These are phyloP conservation scores for Oryzaephilus surinamensis DNA, from an alignment of 1,140 invertebrate genomes.

Conservation along the genomic window DNA sequence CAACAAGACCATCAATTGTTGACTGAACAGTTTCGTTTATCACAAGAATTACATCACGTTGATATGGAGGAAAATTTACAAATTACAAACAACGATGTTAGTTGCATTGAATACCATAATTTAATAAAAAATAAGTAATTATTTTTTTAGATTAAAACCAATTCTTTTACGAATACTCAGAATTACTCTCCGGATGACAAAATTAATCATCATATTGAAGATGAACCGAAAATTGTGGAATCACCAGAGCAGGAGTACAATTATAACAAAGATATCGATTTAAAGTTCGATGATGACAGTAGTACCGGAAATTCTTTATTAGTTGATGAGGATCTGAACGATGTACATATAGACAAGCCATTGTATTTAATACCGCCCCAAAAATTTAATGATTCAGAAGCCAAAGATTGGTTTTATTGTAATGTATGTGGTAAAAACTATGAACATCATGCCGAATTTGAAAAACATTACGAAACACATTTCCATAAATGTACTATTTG, in stretches of 20 bases:
- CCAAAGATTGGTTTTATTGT: constrained; percentile 31
- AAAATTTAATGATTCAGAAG: too few species aligned
- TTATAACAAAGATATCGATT: constrained; percentile 14
- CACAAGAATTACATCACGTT: constrained; percentile 17
- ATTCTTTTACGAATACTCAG: too few species aligned
- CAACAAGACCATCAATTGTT: constrained; percentile 22
- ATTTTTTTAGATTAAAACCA: too few species aligned
- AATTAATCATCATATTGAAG: too few species aligned
- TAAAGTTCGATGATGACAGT: too few species aligned
- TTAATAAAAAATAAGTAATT: too few species aligned
- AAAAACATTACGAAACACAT: constrained; percentile 42
- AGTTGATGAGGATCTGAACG: constrained; percentile 14
- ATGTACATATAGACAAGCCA: constrained; percentile 7
- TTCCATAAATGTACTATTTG: constrained; percentile 40
- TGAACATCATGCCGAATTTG: constrained; percentile 37
- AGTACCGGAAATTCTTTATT: constrained; percentile 10
- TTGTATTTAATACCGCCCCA: too few species aligned
- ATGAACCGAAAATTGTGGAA: too few species aligned
- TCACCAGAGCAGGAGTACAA: constrained; percentile 16
- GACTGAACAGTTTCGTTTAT: constrained; percentile 20
- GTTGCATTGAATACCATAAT: too few species aligned
- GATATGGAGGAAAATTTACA: constrained; percentile 10
- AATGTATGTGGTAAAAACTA: constrained; percentile 43
- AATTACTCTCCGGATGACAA: too few species aligned
- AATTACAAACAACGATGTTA: too few species aligned